phyloP scores from a whole-genome alignment of 2,113 vertebrate genomes.

The Fulica atra region DNA sequence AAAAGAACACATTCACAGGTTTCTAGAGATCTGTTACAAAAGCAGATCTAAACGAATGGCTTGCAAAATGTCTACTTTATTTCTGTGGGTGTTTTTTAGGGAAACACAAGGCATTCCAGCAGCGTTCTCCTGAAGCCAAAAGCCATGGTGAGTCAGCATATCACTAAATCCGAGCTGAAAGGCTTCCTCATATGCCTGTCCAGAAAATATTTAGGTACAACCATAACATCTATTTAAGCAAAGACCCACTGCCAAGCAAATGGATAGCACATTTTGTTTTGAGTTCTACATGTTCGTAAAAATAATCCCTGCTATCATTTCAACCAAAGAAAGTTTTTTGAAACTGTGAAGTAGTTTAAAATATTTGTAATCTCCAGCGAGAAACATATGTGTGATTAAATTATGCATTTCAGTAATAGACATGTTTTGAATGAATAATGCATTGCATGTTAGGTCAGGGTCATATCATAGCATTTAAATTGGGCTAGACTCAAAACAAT shows the following conservation, averaged over 20 bases:
- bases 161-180: not conserved
- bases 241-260: not conserved
- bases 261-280: not conserved
- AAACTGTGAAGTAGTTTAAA: not conserved
- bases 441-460: not conserved
- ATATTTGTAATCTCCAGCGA: not conserved
- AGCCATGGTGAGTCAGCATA: not conserved
- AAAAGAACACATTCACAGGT: not conserved
- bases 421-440: not conserved
- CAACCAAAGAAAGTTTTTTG: not conserved
- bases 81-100: not conserved
- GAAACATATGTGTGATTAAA: not conserved
- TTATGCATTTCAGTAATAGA: not conserved
- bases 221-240: not conserved
- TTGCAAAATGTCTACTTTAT: not conserved
- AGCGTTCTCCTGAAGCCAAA: not conserved
- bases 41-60: not conserved
- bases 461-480: not conserved
- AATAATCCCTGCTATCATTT: not conserved
- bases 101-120: not conserved
- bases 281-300: not conserved
- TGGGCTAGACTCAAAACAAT: not conserved
- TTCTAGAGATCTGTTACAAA: not conserved
- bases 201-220: not conserved
- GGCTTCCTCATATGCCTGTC: not conserved